Conservation (phyloP, 2,797 vertebrate species). For the Poeciliopsis paucimaculata region DNA sequence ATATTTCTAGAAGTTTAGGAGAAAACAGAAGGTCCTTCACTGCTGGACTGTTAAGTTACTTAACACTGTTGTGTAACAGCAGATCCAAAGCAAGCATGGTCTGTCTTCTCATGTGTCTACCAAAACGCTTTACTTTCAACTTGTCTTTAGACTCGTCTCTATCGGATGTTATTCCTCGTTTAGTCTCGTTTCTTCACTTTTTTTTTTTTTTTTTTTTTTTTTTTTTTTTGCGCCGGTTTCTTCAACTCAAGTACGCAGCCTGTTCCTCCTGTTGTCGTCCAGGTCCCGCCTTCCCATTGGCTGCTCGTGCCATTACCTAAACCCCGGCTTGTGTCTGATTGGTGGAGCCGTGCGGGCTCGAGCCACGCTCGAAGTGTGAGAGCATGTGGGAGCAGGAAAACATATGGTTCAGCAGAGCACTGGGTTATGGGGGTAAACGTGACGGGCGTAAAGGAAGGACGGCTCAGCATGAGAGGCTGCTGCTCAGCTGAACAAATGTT, state of each 20-base stretch:
- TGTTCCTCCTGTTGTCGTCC: conserved; percentile 43
- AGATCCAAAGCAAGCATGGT: background rate
- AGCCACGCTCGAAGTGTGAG: conserved; percentile 61
- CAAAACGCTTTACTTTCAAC: background rate
- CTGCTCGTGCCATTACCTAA: conserved; percentile 65
- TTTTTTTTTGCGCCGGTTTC: conserved; percentile 22
- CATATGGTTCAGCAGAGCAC: conserved; percentile 64
- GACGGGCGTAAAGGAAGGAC: conserved; percentile 17
- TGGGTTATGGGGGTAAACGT: conserved; percentile 55
- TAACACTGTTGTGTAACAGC: conserved; percentile 74
- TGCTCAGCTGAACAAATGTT: background rate
- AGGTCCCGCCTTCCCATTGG: conserved; percentile 49
- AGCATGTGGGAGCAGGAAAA: conserved; percentile 61
- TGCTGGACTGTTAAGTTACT: conserved; percentile 55
- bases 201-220: background rate
- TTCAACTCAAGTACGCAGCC: conserved; percentile 14
- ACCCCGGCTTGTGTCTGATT: conserved; percentile 51
- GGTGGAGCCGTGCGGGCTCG: conserved; percentile 29
- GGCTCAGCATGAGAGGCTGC: background rate
- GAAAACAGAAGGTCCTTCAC: background rate
- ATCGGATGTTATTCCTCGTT: background rate
- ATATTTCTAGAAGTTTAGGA: background rate
- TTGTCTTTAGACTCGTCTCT: background rate
- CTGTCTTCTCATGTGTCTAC: background rate
- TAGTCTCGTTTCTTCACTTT: background rate